Evolutionary conservation across 2,113 vertebrate species (phyloP), one percentile per base, ranked within the genome.

Genomic region (Prunella fulvescens): DNA sequence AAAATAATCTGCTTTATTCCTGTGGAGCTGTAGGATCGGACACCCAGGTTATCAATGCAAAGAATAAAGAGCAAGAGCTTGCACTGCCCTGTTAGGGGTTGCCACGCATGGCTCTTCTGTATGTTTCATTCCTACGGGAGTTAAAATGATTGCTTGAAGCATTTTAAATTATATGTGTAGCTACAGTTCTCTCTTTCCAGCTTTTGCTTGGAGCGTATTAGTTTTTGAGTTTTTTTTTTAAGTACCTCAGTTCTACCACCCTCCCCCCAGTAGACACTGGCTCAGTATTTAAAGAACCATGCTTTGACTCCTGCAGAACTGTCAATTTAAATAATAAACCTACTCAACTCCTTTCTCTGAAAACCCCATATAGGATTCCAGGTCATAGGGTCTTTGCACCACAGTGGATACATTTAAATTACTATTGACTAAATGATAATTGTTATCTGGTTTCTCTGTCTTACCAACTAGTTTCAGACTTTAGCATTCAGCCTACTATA

Each of bases 391-490:
- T 92, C 77, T 95, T 93, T 9, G 56, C 67, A 61, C 84, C 64
- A 84, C 70, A 51, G 86, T 81, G 81, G 65, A 86, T 93, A 85
- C 92, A 86, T 97, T 97, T 95, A 95, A 96, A 78, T 93, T 70
- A 60, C 82, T 96, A 86, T 96, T 94, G 96, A 97, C 92, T 85
- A 87, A 71, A 77, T 93, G 94, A 87, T 97, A 92, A 96, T 95
- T 94, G 70, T 92, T 95, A 92, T 84, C 93, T 94, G 89, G 54
- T 90, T 95, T 61, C 82, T 92, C n/a, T 65, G 88, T 91, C 78
- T 93, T 91, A 65, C 60, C 65, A 56, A 25, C 73, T 89, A 73
- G 88, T 87, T 95, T 84, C 66, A 90, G 91, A 80, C 50, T 86
- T 88, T 45, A 80, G 66, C 45, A 81, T 95, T 94, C 82, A 95